Conservation (phyloP, 1,140 invertebrate species). For the Aphis gossypii region DNA sequence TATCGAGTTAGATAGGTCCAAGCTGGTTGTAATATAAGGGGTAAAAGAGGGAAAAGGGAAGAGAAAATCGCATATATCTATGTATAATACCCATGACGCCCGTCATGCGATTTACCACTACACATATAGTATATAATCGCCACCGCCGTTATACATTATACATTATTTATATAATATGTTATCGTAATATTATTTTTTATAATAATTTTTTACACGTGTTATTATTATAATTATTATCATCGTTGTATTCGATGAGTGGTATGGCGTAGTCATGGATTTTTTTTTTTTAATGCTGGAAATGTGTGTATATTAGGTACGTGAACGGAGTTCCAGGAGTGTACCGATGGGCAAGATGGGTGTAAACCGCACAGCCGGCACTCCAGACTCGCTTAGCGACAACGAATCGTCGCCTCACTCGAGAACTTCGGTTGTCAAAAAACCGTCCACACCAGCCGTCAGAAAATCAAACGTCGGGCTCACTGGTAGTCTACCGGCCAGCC, state of each 20-base stretch:
- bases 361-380: slow-evolving; percentile 77
- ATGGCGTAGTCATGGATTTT: not conserved
- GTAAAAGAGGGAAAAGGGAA: rapidly evolving
- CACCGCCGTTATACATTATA: not conserved
- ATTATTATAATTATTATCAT: not conserved
- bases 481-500: slow-evolving; percentile 69
- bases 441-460: slow-evolving; percentile 59
- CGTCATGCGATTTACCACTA: not conserved
- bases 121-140: not conserved
- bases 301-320: slow-evolving; percentile 75
- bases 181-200: not conserved
- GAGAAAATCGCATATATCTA: not conserved
- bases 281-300: not conserved
- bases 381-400: slow-evolving; percentile 86
- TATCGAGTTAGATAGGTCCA: not conserved
- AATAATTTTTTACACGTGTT: not conserved
- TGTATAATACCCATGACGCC: not conserved
- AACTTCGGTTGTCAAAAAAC: slow-evolving; percentile 62
- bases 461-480: slow-evolving; percentile 60
- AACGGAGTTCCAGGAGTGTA: slow-evolving; percentile 83
- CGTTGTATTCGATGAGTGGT: not conserved
- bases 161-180: not conserved
- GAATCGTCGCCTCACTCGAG: slow-evolving; percentile 72
- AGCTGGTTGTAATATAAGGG: not conserved
- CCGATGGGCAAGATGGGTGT: slow-evolving; percentile 76